These are phyloP conservation scores for Myripristis jacobus DNA, from an alignment of 2,797 vertebrate species.

Conservation along the genomic window DNA sequence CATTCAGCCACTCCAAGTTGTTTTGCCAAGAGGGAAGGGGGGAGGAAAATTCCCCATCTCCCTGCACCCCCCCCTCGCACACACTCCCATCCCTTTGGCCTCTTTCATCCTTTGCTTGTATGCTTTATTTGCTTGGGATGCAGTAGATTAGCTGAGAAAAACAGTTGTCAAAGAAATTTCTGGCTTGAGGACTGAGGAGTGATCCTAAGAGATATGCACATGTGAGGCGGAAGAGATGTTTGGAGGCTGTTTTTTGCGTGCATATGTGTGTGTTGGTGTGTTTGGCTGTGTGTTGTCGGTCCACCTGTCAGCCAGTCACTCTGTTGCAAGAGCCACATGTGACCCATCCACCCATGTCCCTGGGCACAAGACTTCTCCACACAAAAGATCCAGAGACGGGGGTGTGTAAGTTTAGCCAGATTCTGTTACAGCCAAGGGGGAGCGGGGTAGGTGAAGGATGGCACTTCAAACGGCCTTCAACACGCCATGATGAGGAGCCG, in stretches of 20 bases:
- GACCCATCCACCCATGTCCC: conserved; percentile 46
- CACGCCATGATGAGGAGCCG: conserved; percentile 29
- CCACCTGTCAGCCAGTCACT: conserved; percentile 36
- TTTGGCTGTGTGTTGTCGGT: conserved; percentile 13
- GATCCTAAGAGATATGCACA: conserved; percentile 34
- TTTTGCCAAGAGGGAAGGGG: conserved; percentile 32
- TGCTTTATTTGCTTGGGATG: conserved; percentile 49
- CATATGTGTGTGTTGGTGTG: conserved; percentile 20
- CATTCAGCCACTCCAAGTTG: conserved; percentile 38
- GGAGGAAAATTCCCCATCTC: background rate
- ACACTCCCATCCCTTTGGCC: conserved; percentile 7
- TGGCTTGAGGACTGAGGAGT: conserved; percentile 44
- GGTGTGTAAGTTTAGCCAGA: conserved; percentile 75
- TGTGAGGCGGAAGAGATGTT: conserved; percentile 6
- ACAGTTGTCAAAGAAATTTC: conserved; percentile 67
- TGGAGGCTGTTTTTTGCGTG: conserved; percentile 40
- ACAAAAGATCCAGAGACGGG: conserved; percentile 71
- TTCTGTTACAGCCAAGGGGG: conserved; percentile 69
- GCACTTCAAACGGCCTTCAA: conserved; percentile 68
- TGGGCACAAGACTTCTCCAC: conserved; percentile 40
- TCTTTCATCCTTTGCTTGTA: conserved; percentile 31
- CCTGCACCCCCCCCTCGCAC: conserved; percentile 17
- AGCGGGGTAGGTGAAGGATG: conserved; percentile 48
- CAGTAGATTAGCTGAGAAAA: conserved; percentile 72
- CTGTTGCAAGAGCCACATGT: conserved; percentile 34